phyloP scores from a whole-genome alignment of 1,140 invertebrate species.

The Cydia fagiglandana region DNA sequence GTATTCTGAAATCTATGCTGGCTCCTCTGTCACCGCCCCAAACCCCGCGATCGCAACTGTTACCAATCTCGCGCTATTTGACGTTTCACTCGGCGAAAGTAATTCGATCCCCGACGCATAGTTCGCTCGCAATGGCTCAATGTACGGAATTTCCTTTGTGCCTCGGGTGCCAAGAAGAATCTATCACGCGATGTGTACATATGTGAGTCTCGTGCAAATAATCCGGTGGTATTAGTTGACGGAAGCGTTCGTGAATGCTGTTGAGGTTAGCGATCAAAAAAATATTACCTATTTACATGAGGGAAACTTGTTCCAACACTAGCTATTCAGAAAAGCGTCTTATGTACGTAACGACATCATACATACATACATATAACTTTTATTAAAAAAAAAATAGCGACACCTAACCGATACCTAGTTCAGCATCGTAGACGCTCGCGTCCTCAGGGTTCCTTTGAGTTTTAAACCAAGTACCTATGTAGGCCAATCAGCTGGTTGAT shows the following conservation, averaged over 20 bases:
- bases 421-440: too few relatives aligned
- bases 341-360: neutral
- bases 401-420: too few relatives aligned
- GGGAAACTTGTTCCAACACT: neutral
- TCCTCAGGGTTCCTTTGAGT: too few relatives aligned
- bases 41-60: slow-evolving; percentile 12
- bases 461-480: too few relatives aligned
- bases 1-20: neutral
- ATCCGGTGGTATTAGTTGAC: neutral
- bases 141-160: slow-evolving; percentile 30
- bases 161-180: slow-evolving; percentile 12
- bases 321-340: neutral
- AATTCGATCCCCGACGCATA: slow-evolving; percentile 29
- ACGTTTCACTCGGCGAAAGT: slow-evolving; percentile 31
- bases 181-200: neutral
- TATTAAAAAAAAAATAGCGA: too few relatives aligned
- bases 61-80: slow-evolving; percentile 28
- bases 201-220: neutral
- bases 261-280: neutral
- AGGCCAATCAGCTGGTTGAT: too few relatives aligned
- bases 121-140: slow-evolving; percentile 27
- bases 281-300: neutral
- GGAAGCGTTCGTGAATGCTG: neutral
- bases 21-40: neutral
- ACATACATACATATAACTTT: neutral